Evolutionary conservation across 2,888 invertebrate genomes (phyloP).

Genomic region (Hanleya hanleyi): DNA sequence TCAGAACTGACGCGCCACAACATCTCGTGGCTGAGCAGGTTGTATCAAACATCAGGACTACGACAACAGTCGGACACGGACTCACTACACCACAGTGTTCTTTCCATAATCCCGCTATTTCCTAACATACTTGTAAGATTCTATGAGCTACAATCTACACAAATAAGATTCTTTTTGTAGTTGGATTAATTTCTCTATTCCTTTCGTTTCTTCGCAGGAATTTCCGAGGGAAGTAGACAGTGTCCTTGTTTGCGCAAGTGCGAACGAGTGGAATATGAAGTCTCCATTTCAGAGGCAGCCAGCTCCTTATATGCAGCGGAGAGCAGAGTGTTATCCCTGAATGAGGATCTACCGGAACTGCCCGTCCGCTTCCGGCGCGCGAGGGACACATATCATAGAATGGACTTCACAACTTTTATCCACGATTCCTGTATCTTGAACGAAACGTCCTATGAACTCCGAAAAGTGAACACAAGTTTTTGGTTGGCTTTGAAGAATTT

Average conservation of each 20-base stretch:
- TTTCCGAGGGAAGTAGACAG: too few relatives aligned
- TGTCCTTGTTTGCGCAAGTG: neutral
- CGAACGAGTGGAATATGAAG: neutral
- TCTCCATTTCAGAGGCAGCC: neutral
- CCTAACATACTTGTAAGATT: too few relatives aligned
- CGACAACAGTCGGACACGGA: too few relatives aligned
- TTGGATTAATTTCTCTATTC: too few relatives aligned
- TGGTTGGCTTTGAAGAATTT: neutral
- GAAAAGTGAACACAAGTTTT: neutral
- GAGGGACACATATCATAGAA: constrained; percentile 6
- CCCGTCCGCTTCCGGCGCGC: neutral
- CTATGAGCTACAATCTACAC: too few relatives aligned
- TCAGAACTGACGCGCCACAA: too few relatives aligned
- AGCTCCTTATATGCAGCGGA: constrained; percentile 6
- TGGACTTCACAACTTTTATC: neutral
- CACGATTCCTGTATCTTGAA: neutral
- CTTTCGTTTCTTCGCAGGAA: too few relatives aligned
- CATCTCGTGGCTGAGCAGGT: too few relatives aligned
- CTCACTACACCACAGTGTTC: too few relatives aligned
- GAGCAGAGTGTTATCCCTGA: neutral
- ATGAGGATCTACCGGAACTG: constrained; percentile 4
- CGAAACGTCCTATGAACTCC: neutral
- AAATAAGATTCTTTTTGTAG: too few relatives aligned
- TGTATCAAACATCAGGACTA: too few relatives aligned
- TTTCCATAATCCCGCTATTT: too few relatives aligned